These are phyloP conservation scores for Xyrichtys novacula DNA, from an alignment of 2,797 vertebrate species.

Conservation along the genomic window DNA sequence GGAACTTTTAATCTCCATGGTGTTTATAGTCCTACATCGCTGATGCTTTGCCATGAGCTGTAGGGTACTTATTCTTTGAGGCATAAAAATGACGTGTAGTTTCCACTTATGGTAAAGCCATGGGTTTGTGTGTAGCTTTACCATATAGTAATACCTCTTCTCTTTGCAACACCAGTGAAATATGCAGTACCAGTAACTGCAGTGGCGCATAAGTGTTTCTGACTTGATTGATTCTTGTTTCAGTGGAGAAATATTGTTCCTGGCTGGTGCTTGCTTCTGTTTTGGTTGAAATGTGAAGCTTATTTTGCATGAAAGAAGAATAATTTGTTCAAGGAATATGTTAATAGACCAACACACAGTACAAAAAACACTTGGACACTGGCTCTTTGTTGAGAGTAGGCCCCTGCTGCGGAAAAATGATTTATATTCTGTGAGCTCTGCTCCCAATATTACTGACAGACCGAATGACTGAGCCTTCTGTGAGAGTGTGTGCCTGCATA, in stretches of 20 bases:
- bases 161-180: background rate
- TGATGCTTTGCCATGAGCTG: background rate
- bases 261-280: constrained; percentile 27
- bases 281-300: constrained; percentile 59
- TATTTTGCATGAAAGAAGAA: constrained; percentile 57
- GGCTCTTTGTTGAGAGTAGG: constrained; percentile 76
- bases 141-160: constrained; percentile 16
- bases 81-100: constrained; percentile 26
- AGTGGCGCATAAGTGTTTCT: constrained; percentile 19
- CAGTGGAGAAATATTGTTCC: constrained; percentile 38
- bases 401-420: constrained; percentile 73
- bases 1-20: constrained; percentile 16
- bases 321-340: constrained; percentile 59
- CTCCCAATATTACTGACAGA: constrained; percentile 74
- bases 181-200: constrained; percentile 4
- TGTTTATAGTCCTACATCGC: constrained; percentile 13
- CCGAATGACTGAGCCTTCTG: constrained; percentile 59
- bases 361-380: constrained; percentile 55
- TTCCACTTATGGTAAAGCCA: constrained; percentile 26
- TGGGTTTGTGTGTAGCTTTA: constrained; percentile 27
- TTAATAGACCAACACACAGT: constrained; percentile 49
- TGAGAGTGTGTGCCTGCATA: constrained; percentile 29
- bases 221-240: constrained; percentile 43
- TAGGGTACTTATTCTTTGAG: constrained; percentile 5
- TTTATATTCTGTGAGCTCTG: constrained; percentile 76